Base-by-base conservation (phyloP, 2,113 vertebrate species). In the Pitta sordida region DNA sequence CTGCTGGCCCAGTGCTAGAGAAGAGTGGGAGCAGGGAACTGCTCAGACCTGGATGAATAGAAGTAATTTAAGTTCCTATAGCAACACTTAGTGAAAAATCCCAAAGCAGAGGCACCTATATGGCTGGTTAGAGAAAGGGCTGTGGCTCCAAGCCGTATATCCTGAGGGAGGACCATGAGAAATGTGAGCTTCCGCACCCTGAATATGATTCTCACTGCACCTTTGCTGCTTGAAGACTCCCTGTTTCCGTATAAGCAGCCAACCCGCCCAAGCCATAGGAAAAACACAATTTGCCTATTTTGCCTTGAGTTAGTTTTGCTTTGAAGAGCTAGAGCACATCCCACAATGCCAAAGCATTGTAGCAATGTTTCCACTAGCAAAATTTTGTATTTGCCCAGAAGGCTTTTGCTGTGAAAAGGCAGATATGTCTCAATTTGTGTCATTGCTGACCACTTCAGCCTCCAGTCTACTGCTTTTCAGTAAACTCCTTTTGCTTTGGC, bases 161-260 rank as follows among this genome's bases (percentile, higher is more conserved):
- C 13, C 43, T 44, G 43, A 13, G 17, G 46, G 19, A 77, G 29
- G 32, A 32, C 30, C 0, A 1, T 29, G 37, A 75, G 34, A 77
- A 64, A 70, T 1, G 0, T 24, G 19, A 36, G 34, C 10, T 32
- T 36, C 26, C 43, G 5, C 4, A 4, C 62, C 36, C 77, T n/a
- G 6, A 67, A 19, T 37, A 8, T 22, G 5, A 1, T 7, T 58
- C 32, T 48, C 0, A 1, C 44, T 56, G 44, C n/a, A 88, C 36
- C 39, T 83, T 71, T 90, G 36, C 30, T 69, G 22, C 68, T 70
- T 83, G 51, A 80, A 77, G n/a, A 29, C 15, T 59, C 46, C 10
- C 39, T 2, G 0, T 63, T 51, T 89, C 39, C 30, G 14, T 26
- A 27, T 15, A n/a, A 75, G 29, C 18, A 20, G 29, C 34, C 51